Evolutionary conservation across 2,888 invertebrate species (phyloP).

Genomic region (Lepidocyrtoides sp.): DNA sequence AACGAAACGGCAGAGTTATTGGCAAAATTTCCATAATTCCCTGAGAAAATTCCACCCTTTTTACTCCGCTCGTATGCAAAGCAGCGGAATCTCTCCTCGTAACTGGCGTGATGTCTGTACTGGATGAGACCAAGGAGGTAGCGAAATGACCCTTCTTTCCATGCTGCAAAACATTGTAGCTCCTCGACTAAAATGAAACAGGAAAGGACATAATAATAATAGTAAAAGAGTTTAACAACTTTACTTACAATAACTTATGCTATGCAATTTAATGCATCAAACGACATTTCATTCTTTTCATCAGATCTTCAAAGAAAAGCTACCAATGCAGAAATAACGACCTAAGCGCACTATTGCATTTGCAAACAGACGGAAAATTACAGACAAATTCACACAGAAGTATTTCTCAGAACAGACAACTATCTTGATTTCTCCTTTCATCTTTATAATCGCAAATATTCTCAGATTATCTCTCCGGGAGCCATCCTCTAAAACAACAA

Average conservation of each 20-base stretch:
- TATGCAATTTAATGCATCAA: slow-evolving; percentile 22
- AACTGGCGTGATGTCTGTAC: slow-evolving; percentile 92
- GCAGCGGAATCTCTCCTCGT: slow-evolving; percentile 97
- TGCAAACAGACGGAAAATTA: no score
- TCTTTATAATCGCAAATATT: neutral
- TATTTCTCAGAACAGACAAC: no score
- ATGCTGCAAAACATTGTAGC: slow-evolving; percentile 95
- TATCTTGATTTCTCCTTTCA: neutral
- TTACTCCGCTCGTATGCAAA: slow-evolving; percentile 95
- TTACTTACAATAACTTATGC: neutral
- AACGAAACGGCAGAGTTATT: slow-evolving; percentile 75
- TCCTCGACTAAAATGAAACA: slow-evolving; percentile 92
- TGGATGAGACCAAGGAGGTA: slow-evolving; percentile 96
- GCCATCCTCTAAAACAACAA: neutral
- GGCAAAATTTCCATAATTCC: slow-evolving; percentile 73
- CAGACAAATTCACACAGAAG: no score
- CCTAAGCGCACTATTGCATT: no score
- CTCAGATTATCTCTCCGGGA: neutral
- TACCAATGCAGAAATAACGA: no score
- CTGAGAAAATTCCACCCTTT: slow-evolving; percentile 75
- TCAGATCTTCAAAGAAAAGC: neutral
- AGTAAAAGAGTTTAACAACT: no score
- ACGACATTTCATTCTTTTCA: slow-evolving; percentile 13
- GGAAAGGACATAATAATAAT: neutral
- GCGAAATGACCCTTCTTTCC: slow-evolving; percentile 97